Conservation (phyloP, 2,113 vertebrate species). For the Amphilophus citrinellus region DNA sequence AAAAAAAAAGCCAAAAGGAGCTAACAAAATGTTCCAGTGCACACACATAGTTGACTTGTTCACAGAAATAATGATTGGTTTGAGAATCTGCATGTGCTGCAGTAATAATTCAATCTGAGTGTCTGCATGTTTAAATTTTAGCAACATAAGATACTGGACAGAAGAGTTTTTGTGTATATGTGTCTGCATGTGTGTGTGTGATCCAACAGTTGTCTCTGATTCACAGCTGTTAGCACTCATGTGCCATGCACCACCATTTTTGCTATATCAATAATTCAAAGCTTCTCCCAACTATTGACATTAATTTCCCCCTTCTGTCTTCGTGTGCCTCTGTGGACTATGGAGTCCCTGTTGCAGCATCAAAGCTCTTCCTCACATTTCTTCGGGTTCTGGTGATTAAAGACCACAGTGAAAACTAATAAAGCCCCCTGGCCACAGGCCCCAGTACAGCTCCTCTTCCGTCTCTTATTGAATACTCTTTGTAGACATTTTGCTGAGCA, state of each 20-base stretch:
- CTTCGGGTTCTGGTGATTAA: slow-evolving; percentile 49
- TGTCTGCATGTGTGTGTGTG: slow-evolving; percentile 18
- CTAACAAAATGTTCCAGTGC: slow-evolving; percentile 6
- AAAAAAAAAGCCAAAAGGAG: not conserved
- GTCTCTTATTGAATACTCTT: slow-evolving; percentile 36
- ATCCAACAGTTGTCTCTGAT: slow-evolving; percentile 46
- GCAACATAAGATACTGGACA: slow-evolving; percentile 4
- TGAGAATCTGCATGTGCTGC: not conserved
- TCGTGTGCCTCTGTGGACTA: slow-evolving; percentile 17
- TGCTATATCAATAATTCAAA: slow-evolving; percentile 48
- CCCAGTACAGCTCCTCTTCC: slow-evolving; percentile 15
- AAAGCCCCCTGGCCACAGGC: slow-evolving; percentile 38
- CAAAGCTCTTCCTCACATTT: slow-evolving; percentile 1
- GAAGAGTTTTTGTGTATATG: not conserved
- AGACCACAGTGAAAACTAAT: slow-evolving; percentile 40
- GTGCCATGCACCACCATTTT: slow-evolving; percentile 15
- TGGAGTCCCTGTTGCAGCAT: slow-evolving; percentile 7
- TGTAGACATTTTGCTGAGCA: slow-evolving; percentile 22
- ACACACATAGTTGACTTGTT: not conserved
- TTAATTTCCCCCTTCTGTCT: slow-evolving; percentile 38
- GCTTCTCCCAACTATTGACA: slow-evolving; percentile 43
- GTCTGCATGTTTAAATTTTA: not conserved
- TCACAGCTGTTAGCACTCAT: slow-evolving; percentile 35
- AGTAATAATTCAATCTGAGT: slow-evolving; percentile 14
- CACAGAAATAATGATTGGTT: slow-evolving; percentile 4